phyloP scores from a whole-genome alignment of 2,888 invertebrate genomes.

The Selenia dentaria region DNA sequence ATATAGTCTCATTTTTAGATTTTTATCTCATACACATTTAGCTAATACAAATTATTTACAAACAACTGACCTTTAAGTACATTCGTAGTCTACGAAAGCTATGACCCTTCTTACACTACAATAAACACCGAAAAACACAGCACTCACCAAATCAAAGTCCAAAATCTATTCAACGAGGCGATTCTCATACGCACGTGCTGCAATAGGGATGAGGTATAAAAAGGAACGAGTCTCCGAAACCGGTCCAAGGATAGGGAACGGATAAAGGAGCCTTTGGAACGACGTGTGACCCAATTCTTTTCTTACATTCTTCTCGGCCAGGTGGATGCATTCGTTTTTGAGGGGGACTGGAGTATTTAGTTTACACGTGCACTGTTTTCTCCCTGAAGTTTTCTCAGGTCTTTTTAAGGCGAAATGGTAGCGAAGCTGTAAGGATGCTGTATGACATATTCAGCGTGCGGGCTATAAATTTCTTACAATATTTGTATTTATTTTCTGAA shows the following conservation, averaged over 20 bases:
- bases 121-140: conserved; percentile 32
- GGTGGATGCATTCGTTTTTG: conserved; percentile 69
- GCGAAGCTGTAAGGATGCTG: too few relatives aligned
- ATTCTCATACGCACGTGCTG: conserved; percentile 72
- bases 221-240: conserved; percentile 54
- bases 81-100: conserved; percentile 11
- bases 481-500: too few relatives aligned
- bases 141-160: conserved; percentile 32
- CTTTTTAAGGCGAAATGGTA: too few relatives aligned
- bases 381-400: not conserved
- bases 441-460: too few relatives aligned
- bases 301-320: conserved; percentile 52
- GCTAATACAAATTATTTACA: not conserved
- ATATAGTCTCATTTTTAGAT: too few relatives aligned
- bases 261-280: conserved; percentile 52
- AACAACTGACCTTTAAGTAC: not conserved
- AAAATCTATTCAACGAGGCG: conserved; percentile 50
- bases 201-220: conserved; percentile 56
- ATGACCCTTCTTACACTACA: conserved; percentile 29
- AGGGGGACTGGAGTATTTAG: conserved; percentile 44
- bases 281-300: conserved; percentile 80
- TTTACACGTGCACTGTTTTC: conserved; percentile 25
- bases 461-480: too few relatives aligned
- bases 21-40: too few relatives aligned
- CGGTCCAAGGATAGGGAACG: conserved; percentile 50